Evolutionary conservation across 2,797 vertebrate genomes (phyloP).

Genomic region (Hippocampus kuda): DNA sequence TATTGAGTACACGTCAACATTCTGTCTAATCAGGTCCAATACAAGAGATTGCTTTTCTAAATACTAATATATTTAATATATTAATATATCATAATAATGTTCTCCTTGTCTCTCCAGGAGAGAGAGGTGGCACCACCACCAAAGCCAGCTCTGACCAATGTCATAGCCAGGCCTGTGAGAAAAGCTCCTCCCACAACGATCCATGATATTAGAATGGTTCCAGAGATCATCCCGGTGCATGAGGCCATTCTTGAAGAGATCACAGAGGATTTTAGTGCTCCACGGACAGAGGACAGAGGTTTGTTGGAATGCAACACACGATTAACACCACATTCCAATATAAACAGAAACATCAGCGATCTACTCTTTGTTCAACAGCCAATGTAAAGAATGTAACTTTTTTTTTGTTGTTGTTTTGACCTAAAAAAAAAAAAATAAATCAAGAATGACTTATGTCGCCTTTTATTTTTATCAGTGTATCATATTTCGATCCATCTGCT

Average conservation of each 20-base stretch:
- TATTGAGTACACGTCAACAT: background rate
- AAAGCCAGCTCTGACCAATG: constrained; percentile 37
- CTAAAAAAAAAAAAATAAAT: no score
- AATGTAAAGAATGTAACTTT: no score
- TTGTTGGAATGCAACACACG: background rate
- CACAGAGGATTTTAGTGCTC: constrained; percentile 43
- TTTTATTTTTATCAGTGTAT: no score
- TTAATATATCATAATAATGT: background rate
- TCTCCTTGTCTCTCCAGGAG: constrained; percentile 30
- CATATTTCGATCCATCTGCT: no score
- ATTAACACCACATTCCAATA: background rate
- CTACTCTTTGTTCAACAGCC: no score
- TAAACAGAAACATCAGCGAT: background rate
- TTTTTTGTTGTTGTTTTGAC: no score
- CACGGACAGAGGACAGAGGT: constrained; percentile 54
- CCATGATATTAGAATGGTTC: constrained; percentile 47
- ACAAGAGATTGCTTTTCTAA: background rate
- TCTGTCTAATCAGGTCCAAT: background rate
- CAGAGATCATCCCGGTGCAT: constrained; percentile 55
- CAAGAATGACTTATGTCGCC: no score
- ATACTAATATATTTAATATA: no score
- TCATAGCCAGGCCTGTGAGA: constrained; percentile 56
- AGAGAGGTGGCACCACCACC: constrained; percentile 35
- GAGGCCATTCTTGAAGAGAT: constrained; percentile 53
- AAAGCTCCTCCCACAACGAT: constrained; percentile 51